Base-by-base conservation (phyloP, 2,888 invertebrate genomes). In the Meteorus cinctellus region DNA sequence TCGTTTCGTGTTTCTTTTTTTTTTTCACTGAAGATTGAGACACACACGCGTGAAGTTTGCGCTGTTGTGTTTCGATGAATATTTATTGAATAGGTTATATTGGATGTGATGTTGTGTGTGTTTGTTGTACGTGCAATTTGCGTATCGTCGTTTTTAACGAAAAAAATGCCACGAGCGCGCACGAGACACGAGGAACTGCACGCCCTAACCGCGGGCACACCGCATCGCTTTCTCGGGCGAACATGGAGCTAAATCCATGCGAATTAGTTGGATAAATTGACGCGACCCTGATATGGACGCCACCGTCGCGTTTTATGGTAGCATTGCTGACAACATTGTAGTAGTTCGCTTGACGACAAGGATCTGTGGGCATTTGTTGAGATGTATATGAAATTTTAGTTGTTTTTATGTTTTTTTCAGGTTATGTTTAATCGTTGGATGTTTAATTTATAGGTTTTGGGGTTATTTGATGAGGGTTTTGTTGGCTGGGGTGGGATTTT, bases 181-280 rank as follows among this genome's bases (percentile, higher is more conserved):
- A 82, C 81, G 82, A 82, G 80, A 85, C 84, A 85, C 85, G 83
- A 86, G 83, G 76, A 85, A 85, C 85, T 85, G 86, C 85, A 88
- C 86, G 87, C 87, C 87, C 87, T 88, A 87, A 87, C 86, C 87
- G 87, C 87, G 87, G 87, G 83, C 85, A 87, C 84, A 88, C 87
- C 88, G 87, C 88, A 87, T 86, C 87, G 86, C 87, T 86, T 87
- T 86, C 86, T 86, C 87, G 86, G 86, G 84, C 83, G 83, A 87
- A 87, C 87, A 86, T 86, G 87, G 86, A 87, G 87, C 86, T 84
- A 84, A 83, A 84, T 85, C 86, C 85, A 86, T 86, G 87, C 82
- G 82, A 80, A 81, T 78, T 86, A 80, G 67, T 87, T 86, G 74
- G 45, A 72, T 74, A 81, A 82, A 81, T 78, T 80, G 77, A 84